Evolutionary conservation across 1,140 invertebrate genomes (phyloP).

Genomic region (Nautilus pompilius): DNA sequence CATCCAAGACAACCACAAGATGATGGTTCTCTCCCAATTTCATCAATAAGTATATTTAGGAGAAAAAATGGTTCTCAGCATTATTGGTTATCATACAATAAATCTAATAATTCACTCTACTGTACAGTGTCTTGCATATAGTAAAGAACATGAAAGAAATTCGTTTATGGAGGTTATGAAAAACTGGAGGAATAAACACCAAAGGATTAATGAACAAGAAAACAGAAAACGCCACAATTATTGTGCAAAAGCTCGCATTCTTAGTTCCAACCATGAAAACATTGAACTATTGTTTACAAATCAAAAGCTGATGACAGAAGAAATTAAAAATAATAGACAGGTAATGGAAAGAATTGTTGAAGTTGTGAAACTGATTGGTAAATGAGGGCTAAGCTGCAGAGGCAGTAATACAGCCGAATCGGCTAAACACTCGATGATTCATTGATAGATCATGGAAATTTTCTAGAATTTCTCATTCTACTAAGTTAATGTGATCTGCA

Average conservation of each 20-base stretch:
- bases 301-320: neutral
- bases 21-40: neutral
- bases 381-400: neutral
- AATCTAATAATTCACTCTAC: neutral
- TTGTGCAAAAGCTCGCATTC: neutral
- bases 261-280: neutral
- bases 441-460: too few relatives aligned
- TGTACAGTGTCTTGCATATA: neutral
- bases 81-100: neutral
- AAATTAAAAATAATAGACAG: neutral
- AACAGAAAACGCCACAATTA: neutral
- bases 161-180: neutral
- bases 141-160: neutral
- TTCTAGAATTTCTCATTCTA: too few relatives aligned
- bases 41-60: neutral
- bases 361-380: neutral
- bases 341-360: too few relatives aligned
- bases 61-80: neutral
- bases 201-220: neutral
- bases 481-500: neutral
- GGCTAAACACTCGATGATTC: too few relatives aligned
- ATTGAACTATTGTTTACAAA: neutral
- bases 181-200: neutral
- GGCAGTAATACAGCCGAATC: too few relatives aligned
- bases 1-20: neutral